Evolutionary conservation across 2,113 vertebrate genomes (phyloP).

Genomic region (Mystacornis crossleyi): DNA sequence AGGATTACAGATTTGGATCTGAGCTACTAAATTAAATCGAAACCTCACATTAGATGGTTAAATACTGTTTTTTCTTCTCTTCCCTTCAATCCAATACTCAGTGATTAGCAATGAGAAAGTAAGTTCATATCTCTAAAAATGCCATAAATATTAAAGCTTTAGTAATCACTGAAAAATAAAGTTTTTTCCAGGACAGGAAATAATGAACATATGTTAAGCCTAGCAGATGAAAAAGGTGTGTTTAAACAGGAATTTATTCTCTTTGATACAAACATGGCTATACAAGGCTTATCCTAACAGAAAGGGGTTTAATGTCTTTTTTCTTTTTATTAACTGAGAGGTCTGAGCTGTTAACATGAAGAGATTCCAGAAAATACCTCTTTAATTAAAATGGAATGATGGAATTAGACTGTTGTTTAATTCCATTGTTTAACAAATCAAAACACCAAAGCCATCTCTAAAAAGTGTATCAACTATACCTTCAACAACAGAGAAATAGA

Average conservation of each 20-base stretch:
- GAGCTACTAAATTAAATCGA: neutral
- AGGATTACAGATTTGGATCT: neutral
- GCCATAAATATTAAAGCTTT: neutral
- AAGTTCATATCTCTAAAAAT: neutral
- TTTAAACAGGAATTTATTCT: neutral
- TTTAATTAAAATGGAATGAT: neutral
- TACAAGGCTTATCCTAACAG: neutral
- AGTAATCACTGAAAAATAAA: neutral
- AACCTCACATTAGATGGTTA: neutral
- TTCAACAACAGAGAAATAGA: neutral
- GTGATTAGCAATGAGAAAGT: neutral
- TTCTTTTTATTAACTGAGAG: neutral
- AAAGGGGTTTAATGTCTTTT: neutral
- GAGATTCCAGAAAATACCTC: neutral
- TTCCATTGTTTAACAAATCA: constrained; percentile 5
- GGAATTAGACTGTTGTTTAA: constrained; percentile 9
- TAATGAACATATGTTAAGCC: neutral
- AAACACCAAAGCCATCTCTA: neutral
- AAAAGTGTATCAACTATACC: neutral
- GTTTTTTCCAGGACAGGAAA: neutral
- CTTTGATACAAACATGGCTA: neutral
- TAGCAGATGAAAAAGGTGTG: neutral
- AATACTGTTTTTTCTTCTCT: neutral
- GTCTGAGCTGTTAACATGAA: neutral
- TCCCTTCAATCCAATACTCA: neutral